phyloP scores from a whole-genome alignment of 1,140 invertebrate genomes.

The Drosophila neocordata region DNA sequence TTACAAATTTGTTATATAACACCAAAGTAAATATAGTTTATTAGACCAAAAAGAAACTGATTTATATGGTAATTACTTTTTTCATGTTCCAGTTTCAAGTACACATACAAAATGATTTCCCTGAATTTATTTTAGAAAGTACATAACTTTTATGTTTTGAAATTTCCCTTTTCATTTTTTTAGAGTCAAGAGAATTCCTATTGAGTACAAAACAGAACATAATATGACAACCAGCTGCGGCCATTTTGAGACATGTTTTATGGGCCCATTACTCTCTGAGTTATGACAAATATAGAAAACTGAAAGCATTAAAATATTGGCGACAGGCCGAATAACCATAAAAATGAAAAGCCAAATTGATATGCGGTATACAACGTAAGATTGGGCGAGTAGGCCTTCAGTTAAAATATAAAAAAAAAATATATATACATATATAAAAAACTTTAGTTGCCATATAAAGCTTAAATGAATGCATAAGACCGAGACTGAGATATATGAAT shows the following conservation, averaged over 20 bases:
- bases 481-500: not conserved
- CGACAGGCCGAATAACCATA: conserved; percentile 64
- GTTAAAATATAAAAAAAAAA: not conserved
- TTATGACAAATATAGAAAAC: conserved; percentile 79
- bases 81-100: too few species aligned
- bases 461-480: conserved; percentile 19
- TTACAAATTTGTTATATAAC: too few species aligned
- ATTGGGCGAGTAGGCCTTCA: conserved; percentile 36
- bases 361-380: conserved; percentile 52
- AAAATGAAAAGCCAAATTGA: conserved; percentile 53
- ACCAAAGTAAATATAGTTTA: too few species aligned
- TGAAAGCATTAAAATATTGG: conserved; percentile 64
- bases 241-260: conserved; percentile 78
- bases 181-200: too few species aligned
- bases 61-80: too few species aligned
- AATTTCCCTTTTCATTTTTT: conserved; percentile 9
- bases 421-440: not conserved
- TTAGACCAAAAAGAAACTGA: too few species aligned
- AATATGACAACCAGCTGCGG: conserved; percentile 68
- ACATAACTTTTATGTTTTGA: conserved; percentile 12
- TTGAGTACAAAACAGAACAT: conserved; percentile 27
- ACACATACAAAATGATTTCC: too few species aligned
- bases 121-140: not conserved
- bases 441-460: conserved; percentile 44
- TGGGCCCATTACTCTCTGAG: conserved; percentile 60